These are phyloP conservation scores for Mycetomoellerius zeteki DNA, from an alignment of 1,140 invertebrate species.

Conservation along the genomic window DNA sequence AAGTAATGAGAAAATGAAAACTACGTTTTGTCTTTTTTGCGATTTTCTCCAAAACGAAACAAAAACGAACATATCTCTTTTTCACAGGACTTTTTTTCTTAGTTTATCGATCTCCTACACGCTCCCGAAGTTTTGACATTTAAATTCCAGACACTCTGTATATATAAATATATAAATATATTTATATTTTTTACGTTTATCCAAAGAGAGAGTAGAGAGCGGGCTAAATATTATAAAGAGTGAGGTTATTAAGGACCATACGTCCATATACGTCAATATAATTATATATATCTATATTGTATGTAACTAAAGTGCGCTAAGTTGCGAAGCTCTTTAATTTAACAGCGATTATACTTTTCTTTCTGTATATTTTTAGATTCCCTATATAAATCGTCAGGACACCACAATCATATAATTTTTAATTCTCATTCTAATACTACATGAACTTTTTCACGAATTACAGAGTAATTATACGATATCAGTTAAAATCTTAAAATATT, in stretches of 20 bases:
- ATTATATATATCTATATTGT: constrained; percentile 41
- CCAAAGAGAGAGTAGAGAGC: constrained; percentile 80
- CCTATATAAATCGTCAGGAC: not conserved
- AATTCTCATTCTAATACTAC: not conserved
- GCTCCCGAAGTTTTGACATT: too few species aligned
- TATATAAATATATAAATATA: too few species aligned
- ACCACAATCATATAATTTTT: not conserved
- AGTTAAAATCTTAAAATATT: not conserved
- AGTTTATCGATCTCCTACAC: too few species aligned
- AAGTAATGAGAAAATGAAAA: too few species aligned
- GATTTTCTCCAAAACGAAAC: too few species aligned
- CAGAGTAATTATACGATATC: not conserved
- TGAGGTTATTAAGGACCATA: constrained; percentile 79
- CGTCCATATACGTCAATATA: constrained; percentile 70
- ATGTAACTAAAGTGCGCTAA: constrained; percentile 51
- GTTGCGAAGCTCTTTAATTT: not conserved
- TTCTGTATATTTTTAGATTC: not conserved
- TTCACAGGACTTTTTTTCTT: too few species aligned
- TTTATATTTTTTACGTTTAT: constrained; percentile 84
- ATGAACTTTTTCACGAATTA: not conserved
- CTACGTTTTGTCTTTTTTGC: too few species aligned
- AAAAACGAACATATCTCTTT: too few species aligned
- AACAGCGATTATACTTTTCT: not conserved
- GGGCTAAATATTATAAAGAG: constrained; percentile 68
- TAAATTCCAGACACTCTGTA: too few species aligned